These are phyloP conservation scores for Anoplopoma fimbria DNA, from an alignment of 2,113 vertebrate species.

Conservation along the genomic window DNA sequence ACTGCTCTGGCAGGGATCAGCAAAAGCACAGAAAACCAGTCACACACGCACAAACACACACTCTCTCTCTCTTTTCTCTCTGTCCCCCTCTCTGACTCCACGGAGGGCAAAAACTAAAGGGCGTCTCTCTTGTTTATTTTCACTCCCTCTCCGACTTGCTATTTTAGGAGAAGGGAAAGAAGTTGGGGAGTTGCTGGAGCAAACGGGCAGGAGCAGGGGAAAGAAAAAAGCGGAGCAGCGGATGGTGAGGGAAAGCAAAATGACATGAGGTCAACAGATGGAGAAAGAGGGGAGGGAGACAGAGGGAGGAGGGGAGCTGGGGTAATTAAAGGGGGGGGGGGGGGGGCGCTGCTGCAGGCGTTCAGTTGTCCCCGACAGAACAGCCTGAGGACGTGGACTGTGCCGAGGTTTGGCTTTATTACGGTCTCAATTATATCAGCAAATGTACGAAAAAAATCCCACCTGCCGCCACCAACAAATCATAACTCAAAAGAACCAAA, in stretches of 20 bases:
- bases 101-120: slow-evolving; percentile 61
- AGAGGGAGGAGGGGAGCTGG: slow-evolving; percentile 21
- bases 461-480: slow-evolving; percentile 36
- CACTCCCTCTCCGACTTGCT: slow-evolving; percentile 57
- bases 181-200: slow-evolving; percentile 64
- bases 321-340: slow-evolving; percentile 61
- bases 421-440: slow-evolving; percentile 10
- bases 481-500: not conserved
- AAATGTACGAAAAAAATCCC: slow-evolving; percentile 7
- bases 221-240: slow-evolving; percentile 44
- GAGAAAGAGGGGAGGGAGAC: slow-evolving; percentile 58
- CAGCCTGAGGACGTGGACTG: slow-evolving; percentile 39
- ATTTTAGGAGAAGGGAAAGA: slow-evolving; percentile 78
- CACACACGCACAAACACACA: slow-evolving; percentile 43
- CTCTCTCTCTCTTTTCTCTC: not conserved
- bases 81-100: slow-evolving; percentile 29
- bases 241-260: slow-evolving; percentile 71
- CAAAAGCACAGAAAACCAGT: slow-evolving; percentile 59
- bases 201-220: slow-evolving; percentile 37
- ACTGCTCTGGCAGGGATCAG: slow-evolving; percentile 51
- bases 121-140: slow-evolving; percentile 74
- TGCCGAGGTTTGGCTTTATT: slow-evolving; percentile 23
- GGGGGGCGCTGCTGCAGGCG: slow-evolving; percentile 52
- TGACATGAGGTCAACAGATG: slow-evolving; percentile 84
- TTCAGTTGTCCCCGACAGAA: too few relatives aligned